Evolutionary conservation across 1,140 invertebrate genomes (phyloP).

Genomic region (Lepidurus arcticus): DNA sequence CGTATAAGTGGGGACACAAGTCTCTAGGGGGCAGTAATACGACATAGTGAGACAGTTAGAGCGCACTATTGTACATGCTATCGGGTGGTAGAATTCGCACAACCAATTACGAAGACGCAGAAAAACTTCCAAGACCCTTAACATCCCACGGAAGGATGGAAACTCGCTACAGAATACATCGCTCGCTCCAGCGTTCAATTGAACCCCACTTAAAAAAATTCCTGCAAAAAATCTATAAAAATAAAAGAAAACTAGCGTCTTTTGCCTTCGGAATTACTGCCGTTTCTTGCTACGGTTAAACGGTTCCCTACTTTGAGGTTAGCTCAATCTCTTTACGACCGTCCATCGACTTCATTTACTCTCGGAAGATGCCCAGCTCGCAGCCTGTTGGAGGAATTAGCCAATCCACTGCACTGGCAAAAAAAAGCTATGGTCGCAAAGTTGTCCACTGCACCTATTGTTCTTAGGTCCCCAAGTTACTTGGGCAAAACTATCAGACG

Average conservation of each 20-base stretch:
- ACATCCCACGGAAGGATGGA: no score
- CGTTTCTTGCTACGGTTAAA: neutral
- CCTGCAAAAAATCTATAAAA: no score
- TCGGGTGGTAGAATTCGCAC: neutral
- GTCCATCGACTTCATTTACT: neutral
- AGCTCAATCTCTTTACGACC: neutral
- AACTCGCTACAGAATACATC: no score
- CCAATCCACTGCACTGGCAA: neutral
- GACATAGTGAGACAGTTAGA: neutral
- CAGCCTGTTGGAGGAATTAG: neutral
- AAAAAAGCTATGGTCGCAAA: neutral
- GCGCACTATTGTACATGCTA: neutral
- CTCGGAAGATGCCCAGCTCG: neutral
- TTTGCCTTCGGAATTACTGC: neutral
- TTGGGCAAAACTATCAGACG: neutral
- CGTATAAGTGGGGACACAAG: neutral
- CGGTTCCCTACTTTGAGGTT: slow-evolving; percentile 4
- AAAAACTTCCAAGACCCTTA: neutral
- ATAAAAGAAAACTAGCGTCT: no score
- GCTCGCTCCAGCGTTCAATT: no score
- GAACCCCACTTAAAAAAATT: no score
- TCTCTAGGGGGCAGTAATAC: neutral
- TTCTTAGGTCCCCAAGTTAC: neutral
- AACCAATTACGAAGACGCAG: neutral
- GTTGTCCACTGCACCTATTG: neutral